These are phyloP conservation scores for Leptopilina myrica DNA, from an alignment of 2,888 invertebrate species.

Conservation along the genomic window DNA sequence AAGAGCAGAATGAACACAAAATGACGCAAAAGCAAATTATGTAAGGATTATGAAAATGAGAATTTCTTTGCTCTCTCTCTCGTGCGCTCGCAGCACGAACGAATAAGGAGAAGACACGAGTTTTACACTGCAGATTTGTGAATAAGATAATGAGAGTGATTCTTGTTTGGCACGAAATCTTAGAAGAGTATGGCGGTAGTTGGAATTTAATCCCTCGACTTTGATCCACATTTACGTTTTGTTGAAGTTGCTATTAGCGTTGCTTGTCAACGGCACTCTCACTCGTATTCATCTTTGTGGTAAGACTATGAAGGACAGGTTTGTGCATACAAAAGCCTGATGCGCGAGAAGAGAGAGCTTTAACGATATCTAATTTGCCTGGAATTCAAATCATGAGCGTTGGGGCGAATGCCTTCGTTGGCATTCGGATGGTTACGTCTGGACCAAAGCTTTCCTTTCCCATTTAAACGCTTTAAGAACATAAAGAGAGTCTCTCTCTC, in stretches of 20 bases:
- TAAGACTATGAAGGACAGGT: slow-evolving; percentile 4
- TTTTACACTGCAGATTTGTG: slow-evolving; percentile 14
- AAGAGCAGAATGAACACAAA: too few relatives aligned
- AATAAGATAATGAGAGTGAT: slow-evolving; percentile 25
- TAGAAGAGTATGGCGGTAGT: slow-evolving; percentile 18
- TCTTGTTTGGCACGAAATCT: slow-evolving; percentile 25
- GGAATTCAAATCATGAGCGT: slow-evolving; percentile 38
- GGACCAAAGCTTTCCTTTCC: slow-evolving; percentile 29
- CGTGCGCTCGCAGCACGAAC: neutral
- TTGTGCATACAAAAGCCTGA: slow-evolving; percentile 29
- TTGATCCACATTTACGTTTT: slow-evolving; percentile 49
- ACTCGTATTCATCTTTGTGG: slow-evolving; percentile 69
- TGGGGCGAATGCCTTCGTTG: slow-evolving; percentile 37
- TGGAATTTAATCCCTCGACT: slow-evolving; percentile 55
- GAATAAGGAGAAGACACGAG: neutral
- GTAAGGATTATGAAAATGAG: neutral
- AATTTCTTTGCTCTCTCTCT: neutral
- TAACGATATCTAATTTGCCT: slow-evolving; percentile 36
- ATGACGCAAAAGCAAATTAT: too few relatives aligned
- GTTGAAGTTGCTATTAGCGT: slow-evolving; percentile 59
- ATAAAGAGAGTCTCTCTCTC: slow-evolving; percentile 1
- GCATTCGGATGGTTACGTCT: slow-evolving; percentile 38
- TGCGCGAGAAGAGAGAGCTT: slow-evolving; percentile 25
- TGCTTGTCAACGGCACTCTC: slow-evolving; percentile 76
- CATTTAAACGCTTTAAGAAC: slow-evolving; percentile 34